Conservation (phyloP, 2,888 invertebrate genomes). For the Luperina testacea region DNA sequence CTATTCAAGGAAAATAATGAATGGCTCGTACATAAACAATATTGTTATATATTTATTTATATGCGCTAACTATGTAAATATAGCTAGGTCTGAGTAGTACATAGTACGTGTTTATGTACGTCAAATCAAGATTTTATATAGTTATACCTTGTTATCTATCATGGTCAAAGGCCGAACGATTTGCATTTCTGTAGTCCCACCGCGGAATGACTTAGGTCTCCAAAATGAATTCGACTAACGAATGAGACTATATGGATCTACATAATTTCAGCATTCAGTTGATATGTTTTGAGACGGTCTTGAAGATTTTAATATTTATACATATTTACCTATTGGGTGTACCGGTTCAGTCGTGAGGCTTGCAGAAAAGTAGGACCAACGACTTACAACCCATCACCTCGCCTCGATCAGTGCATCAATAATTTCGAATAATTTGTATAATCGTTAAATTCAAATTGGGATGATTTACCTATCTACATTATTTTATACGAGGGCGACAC, state of each 20-base stretch:
- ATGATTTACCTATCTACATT: too few relatives aligned
- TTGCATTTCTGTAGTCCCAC: background rate
- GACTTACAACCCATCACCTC: background rate
- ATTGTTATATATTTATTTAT: slow-evolving; percentile 13
- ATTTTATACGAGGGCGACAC: too few relatives aligned
- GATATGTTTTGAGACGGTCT: background rate
- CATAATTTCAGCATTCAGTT: background rate
- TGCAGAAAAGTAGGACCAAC: background rate
- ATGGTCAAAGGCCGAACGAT: slow-evolving; percentile 16
- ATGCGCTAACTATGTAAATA: slow-evolving; percentile 22
- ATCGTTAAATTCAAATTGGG: background rate
- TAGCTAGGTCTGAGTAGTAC: background rate
- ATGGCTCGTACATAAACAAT: slow-evolving; percentile 45
- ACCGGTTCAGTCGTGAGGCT: background rate
- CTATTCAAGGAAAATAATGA: slow-evolving; percentile 68
- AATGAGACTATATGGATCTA: background rate
- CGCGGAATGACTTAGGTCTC: background rate
- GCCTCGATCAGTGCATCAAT: background rate
- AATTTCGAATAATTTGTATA: background rate
- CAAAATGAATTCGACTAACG: background rate
- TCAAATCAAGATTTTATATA: slow-evolving; percentile 8
- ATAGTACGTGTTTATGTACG: slow-evolving; percentile 11
- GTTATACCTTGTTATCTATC: slow-evolving; percentile 17
- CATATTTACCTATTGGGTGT: background rate
- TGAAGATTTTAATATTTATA: background rate